Evolutionary conservation across 2,113 vertebrate genomes (phyloP).

Genomic region (Rafetus swinhoei): DNA sequence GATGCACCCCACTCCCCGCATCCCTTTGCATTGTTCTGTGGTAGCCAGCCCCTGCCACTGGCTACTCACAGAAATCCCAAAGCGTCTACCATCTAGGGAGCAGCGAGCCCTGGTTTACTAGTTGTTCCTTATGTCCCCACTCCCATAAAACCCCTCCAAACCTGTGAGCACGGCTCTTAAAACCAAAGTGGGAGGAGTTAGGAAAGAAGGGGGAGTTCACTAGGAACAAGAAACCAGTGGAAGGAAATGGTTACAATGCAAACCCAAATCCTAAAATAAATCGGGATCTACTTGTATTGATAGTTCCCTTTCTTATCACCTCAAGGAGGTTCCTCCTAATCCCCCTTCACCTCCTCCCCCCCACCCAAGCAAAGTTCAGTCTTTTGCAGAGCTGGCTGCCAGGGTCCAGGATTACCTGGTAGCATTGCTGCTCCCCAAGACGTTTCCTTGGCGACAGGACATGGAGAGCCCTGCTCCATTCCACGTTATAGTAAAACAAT

Average conservation of each 20-base stretch:
- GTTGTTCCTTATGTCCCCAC: neutral
- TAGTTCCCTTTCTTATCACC: neutral
- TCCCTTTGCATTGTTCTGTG: neutral
- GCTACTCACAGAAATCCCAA: neutral
- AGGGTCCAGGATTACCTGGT: neutral
- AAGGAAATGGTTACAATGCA: neutral
- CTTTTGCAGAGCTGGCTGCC: neutral
- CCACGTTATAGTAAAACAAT: neutral
- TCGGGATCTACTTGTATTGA: neutral
- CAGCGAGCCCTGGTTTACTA: neutral
- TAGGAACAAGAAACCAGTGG: neutral
- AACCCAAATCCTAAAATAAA: neutral
- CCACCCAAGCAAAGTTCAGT: neutral
- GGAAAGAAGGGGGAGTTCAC: neutral
- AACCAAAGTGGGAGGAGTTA: no score
- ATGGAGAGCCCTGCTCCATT: neutral
- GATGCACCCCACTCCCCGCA: neutral
- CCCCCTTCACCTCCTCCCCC: no score
- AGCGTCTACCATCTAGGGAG: neutral
- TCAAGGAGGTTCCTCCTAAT: neutral
- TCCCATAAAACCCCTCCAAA: neutral
- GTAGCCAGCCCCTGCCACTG: neutral
- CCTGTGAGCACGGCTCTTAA: no score
- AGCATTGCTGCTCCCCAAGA: neutral
- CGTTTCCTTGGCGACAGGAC: neutral